Base-by-base conservation (phyloP, 2,113 vertebrate species). In the Osmerus eperlanus region DNA sequence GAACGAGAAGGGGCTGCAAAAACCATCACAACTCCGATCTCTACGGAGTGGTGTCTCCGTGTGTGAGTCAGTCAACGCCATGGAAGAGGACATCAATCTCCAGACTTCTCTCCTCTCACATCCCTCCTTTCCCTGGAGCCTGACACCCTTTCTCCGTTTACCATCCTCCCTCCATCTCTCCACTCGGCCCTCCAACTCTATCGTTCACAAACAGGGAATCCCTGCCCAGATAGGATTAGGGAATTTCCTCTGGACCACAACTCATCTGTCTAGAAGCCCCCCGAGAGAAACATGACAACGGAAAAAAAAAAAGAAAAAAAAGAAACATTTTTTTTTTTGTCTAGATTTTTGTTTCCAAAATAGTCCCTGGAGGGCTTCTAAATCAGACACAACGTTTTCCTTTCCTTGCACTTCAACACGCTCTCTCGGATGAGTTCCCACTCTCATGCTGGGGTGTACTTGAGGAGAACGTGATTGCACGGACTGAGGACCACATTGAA, bases 211-310 rank as follows among this genome's bases (percentile, higher is more conserved):
- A 52, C 41, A 67, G 75, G 76, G 70, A 80, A 80, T 74, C 80
- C 78, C 73, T 19, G 68, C 68, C 70, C 62, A 32, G 52, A 69
- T 58, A 61, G 58, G 58, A 77, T 77, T 70, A 62, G 69, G 76
- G 80, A 73, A 74, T 83, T 86, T 86, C 76, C 86, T 78, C 53
- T 60, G 65, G 52, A 71, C 64, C 75, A 63, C 13, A 67, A 74
- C 72, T 78, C 41, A 78, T 84, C 68, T 58, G 47, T 84, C 73
- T 68, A 76, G 62, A 16, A 41, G 54, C 21, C 16, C 73, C 51
- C 47, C 47, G 61, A 69, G 81, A 75, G 65, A 66, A 72, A 72
- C 73, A 80, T 73, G 78, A 78, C 82, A 75, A 74, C 58, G 59
- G 51, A 58, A 28, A 67, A 64, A 71, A 75, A 7, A 7, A 47